These are phyloP conservation scores for Chromis chromis DNA, from an alignment of 2,797 vertebrate genomes.

Conservation along the genomic window DNA sequence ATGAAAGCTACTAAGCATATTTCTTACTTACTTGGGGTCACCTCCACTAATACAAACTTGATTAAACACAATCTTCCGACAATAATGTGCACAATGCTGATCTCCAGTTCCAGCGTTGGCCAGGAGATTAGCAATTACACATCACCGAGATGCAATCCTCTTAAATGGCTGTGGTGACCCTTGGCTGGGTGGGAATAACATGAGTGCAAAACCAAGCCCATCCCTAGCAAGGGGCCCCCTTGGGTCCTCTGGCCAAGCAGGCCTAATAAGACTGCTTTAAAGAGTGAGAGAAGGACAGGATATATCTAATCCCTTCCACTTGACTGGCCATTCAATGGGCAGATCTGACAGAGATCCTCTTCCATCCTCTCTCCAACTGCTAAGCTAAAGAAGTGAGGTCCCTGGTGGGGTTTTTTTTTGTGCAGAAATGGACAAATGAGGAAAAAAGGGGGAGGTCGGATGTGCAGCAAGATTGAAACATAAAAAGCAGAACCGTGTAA, in stretches of 20 bases:
- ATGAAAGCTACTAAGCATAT: neutral
- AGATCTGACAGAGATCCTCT: constrained; percentile 66
- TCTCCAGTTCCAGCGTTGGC: constrained; percentile 32
- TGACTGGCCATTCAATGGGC: constrained; percentile 54
- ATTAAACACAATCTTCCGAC: constrained; percentile 10
- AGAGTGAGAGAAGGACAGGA: constrained; percentile 48
- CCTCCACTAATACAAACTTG: neutral
- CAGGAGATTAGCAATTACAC: constrained; percentile 59
- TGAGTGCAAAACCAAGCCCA: constrained; percentile 2
- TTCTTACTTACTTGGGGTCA: neutral
- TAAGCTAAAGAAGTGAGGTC: constrained; percentile 33
- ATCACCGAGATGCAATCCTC: constrained; percentile 57
- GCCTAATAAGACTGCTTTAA: constrained; percentile 50
- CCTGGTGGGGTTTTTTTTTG: constrained; percentile 36
- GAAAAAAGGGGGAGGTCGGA: neutral
- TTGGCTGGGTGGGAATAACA: constrained; percentile 28
- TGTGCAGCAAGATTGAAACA: constrained; percentile 3
- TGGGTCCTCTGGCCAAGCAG: constrained; percentile 25
- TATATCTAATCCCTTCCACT: constrained; percentile 61
- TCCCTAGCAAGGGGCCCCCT: constrained; percentile 11
- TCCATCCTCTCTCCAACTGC: constrained; percentile 33
- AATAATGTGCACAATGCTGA: constrained; percentile 21
- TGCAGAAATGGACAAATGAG: constrained; percentile 32
- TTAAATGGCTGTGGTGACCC: constrained; percentile 50
- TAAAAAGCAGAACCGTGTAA: constrained; percentile 33